Base-by-base conservation (phyloP, 1,140 invertebrate genomes). In the Anastrepha obliqua region DNA sequence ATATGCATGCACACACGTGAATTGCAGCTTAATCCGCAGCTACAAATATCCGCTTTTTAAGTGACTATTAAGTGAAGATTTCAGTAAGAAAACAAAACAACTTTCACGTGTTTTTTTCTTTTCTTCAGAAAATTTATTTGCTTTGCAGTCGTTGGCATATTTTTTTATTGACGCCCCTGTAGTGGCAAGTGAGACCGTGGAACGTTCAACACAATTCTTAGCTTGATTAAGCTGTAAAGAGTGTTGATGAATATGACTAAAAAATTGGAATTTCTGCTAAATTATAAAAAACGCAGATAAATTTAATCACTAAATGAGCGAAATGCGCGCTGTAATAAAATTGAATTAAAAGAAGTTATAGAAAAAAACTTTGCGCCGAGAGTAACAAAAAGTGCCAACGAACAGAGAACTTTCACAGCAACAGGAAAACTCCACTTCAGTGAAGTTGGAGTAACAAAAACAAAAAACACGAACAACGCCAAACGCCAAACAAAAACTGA, bases 341-440 rank as follows among this genome's bases (percentile, higher is more conserved):
- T 44, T 44, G 42, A 15, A 74, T 4, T 11, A 65, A 74, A 44
- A 47, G 39, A 44, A 29, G 70, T 42, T 29, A 29, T 62, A 62
- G 74, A 81, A 81, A 81, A 55, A 67, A 11, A 67, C n/a, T 20
- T 29, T 4, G 29, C 8, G 6, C 2, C 8, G 17, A 81, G n/a
- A 74, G 17, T 42, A 74, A 47, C 70, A 15, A 47, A 44, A 51
- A 74, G 70, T 29, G 29, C 44, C 29, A 29, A 29, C 29, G 29
- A 29, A 29, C 44, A 44, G 44, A 74, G 74, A 81, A 81, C 74
- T 81, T 81, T 81, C 74, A 51, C 47, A 11, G 51, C 47, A 81
- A 81, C 74, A 81, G 74, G 74, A 81, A 81, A 81, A 81, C 74
- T 42, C 1, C n/a, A 81, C 47, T 81, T n/a, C 74, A 51, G 17